These are phyloP conservation scores for Boleophthalmus pectinirostris DNA, from an alignment of 2,113 vertebrate genomes.

Conservation along the genomic window DNA sequence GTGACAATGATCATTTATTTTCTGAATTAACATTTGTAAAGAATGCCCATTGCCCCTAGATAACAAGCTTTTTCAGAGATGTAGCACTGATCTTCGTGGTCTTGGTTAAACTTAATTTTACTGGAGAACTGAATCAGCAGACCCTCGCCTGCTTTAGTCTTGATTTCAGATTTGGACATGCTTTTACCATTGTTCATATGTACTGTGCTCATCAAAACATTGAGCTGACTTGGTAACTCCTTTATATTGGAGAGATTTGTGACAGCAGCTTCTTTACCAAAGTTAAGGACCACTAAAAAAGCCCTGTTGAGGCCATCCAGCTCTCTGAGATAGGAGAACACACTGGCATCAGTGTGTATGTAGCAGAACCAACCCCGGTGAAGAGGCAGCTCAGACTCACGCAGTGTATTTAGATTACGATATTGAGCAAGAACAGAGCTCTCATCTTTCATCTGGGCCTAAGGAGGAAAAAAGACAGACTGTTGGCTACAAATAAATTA, in stretches of 20 bases:
- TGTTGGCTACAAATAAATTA: background rate
- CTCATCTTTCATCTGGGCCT: constrained; percentile 79
- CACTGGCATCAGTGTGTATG: constrained; percentile 69
- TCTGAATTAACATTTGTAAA: constrained; percentile 75
- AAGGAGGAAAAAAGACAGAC: constrained; percentile 6
- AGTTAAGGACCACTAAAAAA: constrained; percentile 90
- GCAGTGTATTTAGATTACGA: constrained; percentile 79
- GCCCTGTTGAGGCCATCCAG: constrained; percentile 82
- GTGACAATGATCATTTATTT: background rate
- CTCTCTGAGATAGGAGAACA: constrained; percentile 86
- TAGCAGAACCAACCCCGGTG: constrained; percentile 92
- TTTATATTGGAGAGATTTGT: constrained; percentile 77
- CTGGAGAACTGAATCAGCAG: constrained; percentile 84
- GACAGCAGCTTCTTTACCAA: constrained; percentile 71
- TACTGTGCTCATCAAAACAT: constrained; percentile 82
- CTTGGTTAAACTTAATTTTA: constrained; percentile 71
- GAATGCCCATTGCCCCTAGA: constrained; percentile 77
- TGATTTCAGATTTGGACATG: constrained; percentile 68
- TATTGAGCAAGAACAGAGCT: constrained; percentile 84
- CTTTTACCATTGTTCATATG: constrained; percentile 45
- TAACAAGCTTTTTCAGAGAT: constrained; percentile 91
- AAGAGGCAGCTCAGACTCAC: constrained; percentile 76
- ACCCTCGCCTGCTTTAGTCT: constrained; percentile 83
- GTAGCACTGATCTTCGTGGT: constrained; percentile 79
- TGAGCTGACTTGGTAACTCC: constrained; percentile 76